Base-by-base conservation (phyloP, 2,888 invertebrate genomes). In the Antheraea yamamai region DNA sequence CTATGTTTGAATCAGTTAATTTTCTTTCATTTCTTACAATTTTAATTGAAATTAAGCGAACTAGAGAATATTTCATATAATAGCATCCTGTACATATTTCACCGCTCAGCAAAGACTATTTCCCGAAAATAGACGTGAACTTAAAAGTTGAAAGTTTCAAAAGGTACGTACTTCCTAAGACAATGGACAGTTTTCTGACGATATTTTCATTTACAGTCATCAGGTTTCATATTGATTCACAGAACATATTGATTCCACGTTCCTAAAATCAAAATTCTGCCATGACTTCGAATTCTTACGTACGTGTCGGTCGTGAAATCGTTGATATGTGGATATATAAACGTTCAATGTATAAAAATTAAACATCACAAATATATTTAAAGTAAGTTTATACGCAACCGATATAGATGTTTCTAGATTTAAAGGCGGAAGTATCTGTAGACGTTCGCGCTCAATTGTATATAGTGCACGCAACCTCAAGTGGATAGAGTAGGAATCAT, bases 351-450 rank as follows among this genome's bases (percentile, higher is more conserved):
- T 52, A 52, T 12, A 14, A 12, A 52, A 52, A 52, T 52, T 52
- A 52, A 52, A 18, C 16, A 16, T 52, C 14, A 16, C 18, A 52
- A 58, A 58, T 7, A 58, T 58, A 20, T 7, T 6, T 58, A 20
- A 18, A 20, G 6, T 58, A n/a, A 58, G 16, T 7, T 4, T 58
- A 58, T 58, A 1, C 18, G 1, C 16, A 52, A 16, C 52, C 1
- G 55, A 55, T 55, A 58, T 58, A 58, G n/a, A 58, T 58, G n/a
- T 58, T n/a, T n/a, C n/a, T n/a, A 58, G 58, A 58, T 66, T 30
- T 66, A 66, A 55, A 73, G 73, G 26, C 55, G 73, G 73, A 58
- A 73, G 73, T 55, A 30, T 73, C 30, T 58, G 55, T 52, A n/a
- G n/a, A 58, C n/a, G n/a, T n/a, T n/a, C 20, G 10, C 1, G 8